Evolutionary conservation across 2,888 invertebrate genomes (phyloP).

Genomic region (Synergus itoensis): DNA sequence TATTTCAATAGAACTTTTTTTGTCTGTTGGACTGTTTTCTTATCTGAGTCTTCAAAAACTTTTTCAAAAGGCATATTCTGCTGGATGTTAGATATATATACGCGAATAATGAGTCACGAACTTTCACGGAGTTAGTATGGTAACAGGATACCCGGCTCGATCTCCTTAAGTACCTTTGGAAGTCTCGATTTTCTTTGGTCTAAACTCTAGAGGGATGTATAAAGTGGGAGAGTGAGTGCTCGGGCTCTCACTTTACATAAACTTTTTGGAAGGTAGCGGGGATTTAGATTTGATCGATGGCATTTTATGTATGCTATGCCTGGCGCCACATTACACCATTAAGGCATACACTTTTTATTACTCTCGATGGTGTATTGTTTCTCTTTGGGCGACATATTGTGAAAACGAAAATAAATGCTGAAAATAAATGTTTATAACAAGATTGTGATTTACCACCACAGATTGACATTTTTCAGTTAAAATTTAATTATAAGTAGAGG

Average conservation of each 20-base stretch:
- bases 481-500: neutral
- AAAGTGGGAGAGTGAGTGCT: constrained; percentile 1
- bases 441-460: neutral
- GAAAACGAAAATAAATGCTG: neutral
- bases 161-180: constrained; percentile 17
- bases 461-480: neutral
- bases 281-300: constrained; percentile 34
- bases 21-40: neutral
- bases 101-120: constrained; percentile 28
- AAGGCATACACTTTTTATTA: constrained; percentile 1
- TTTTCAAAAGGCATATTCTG: neutral
- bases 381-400: neutral
- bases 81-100: neutral
- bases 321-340: constrained; percentile 5
- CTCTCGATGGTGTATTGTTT: neutral
- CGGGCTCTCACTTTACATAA: constrained; percentile 23
- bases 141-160: constrained; percentile 17
- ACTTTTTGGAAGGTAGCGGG: constrained; percentile 1
- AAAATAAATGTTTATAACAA: neutral
- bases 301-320: constrained; percentile 7
- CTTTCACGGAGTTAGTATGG: constrained; percentile 22
- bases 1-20: neutral
- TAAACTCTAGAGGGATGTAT: constrained; percentile 18
- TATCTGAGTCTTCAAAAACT: neutral
- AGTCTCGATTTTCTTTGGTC: constrained; percentile 33